Evolutionary conservation across 2,113 vertebrate genomes (phyloP), one percentile per base, ranked within the genome.

Genomic region (Cottus gobio): DNA sequence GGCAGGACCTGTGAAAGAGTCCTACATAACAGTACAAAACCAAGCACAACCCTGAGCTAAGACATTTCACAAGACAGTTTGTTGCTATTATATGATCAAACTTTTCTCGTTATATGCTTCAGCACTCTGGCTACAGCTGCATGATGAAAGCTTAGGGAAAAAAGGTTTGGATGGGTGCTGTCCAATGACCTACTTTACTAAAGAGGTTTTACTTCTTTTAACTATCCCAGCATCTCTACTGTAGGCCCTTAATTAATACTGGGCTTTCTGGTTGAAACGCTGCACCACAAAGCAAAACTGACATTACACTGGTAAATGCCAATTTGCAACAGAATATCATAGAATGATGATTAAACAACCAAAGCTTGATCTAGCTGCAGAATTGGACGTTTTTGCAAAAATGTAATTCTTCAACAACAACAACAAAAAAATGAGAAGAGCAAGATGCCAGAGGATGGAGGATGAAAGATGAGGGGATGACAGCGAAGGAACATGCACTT

Each of bases 181-280:
- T 82, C 73, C 84, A 79, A 56, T 93, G 93, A 94, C 93, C 93
- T 92, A 95, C 92, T 92, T 94, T 89, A 62, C 42, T 31, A 77
- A 67, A 84, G 71, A 90, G 90, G 83, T 87, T 91, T 91, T 92
- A 79, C 42, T 84, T 78, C 73, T 86, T 87, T 81, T 39, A 78
- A 81, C 85, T 62, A 69, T 39, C 67, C 76, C 24, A 4, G 26
- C 65, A 86, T 75, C 75, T 61, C 52, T 28, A 6, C 71, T 74
- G 31, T 4, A 79, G 16, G 7, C 64, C 34, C 31, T 70, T 71
- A 36, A 75, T 26, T 71, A 36, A 75, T 26, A 7, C 52, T 34
- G 34, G 13, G 70, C 63, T 52, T 12, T 31, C 26, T 37, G 44
- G 10, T 15, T 56, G 0, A 26, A 62, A 84, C 57, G 24, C 50